Evolutionary conservation across 2,888 invertebrate species (phyloP).

Genomic region (Sinohyriopsis cumingii): DNA sequence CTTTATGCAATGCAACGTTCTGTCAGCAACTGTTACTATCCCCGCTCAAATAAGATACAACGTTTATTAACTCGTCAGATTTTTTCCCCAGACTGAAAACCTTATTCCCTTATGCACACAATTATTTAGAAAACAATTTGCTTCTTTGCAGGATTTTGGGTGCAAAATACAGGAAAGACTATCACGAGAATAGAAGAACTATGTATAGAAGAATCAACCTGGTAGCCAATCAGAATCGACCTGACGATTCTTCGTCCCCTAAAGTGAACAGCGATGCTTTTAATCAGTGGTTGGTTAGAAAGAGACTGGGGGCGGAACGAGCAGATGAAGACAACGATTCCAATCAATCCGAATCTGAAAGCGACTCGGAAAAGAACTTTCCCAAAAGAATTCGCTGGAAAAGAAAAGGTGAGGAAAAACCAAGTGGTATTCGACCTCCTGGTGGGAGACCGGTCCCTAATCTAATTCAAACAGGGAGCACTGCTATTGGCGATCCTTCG

Average conservation of each 20-base stretch:
- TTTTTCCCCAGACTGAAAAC: no score
- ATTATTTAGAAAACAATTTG: no score
- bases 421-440: slow-evolving; percentile 19
- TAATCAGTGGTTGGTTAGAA: slow-evolving; percentile 51
- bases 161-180: no score
- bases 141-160: no score
- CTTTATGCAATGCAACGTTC: no score
- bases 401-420: slow-evolving; percentile 19
- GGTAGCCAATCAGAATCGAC: slow-evolving; percentile 7
- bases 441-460: slow-evolving; percentile 31
- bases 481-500: slow-evolving; percentile 26
- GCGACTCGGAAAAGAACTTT: slow-evolving; percentile 36
- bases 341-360: slow-evolving; percentile 8
- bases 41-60: no score
- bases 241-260: slow-evolving; percentile 1
- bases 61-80: no score
- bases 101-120: no score
- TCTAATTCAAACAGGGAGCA: slow-evolving; percentile 40
- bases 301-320: slow-evolving; percentile 25
- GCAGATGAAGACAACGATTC: slow-evolving; percentile 26
- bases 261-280: slow-evolving; percentile 39
- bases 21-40: no score
- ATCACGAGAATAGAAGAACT: not conserved
- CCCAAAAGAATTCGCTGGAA: slow-evolving; percentile 33
- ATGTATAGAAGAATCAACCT: slow-evolving; percentile 31